Percentiles rank a stretch among this genome's conserved stretches.
phyloP scores from a whole-genome alignment of 2,797 vertebrate species.

The Emydoidea blandingii region DNA sequence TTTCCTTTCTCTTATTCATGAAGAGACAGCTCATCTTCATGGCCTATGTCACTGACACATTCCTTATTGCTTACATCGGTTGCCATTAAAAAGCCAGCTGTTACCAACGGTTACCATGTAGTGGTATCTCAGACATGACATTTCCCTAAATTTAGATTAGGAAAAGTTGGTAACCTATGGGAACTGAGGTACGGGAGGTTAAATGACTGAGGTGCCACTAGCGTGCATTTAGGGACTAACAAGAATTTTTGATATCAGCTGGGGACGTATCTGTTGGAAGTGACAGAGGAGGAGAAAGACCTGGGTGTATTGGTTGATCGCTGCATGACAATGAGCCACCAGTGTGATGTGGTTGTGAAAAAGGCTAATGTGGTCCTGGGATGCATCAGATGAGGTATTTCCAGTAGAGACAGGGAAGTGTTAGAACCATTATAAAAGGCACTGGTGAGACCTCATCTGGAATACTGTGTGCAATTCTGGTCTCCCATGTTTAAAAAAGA shows the following conservation, averaged over 20 bases:
- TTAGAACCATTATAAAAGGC: not conserved
- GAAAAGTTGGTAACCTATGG: not conserved
- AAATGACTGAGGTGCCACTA: not conserved
- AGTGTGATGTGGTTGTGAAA: not conserved
- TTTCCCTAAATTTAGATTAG: not conserved
- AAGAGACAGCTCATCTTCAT: slow-evolving; percentile 42
- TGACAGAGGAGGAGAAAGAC: not conserved
- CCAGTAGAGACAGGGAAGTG: not conserved
- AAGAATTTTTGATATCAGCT: not conserved
- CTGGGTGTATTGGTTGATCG: not conserved
- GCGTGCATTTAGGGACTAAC: not conserved
- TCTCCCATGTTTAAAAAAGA: not conserved
- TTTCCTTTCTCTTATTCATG: slow-evolving; percentile 55
- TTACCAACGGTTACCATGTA: not conserved
- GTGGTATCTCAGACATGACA: not conserved
- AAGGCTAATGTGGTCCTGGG: not conserved
- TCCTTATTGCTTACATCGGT: slow-evolving; percentile 32
- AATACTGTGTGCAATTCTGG: not conserved
- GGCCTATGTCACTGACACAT: slow-evolving; percentile 33
- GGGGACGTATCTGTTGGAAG: not conserved
- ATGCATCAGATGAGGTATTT: not conserved
- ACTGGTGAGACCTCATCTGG: not conserved
- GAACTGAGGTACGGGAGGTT: not conserved
- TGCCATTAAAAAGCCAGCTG: slow-evolving; percentile 29
- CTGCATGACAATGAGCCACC: not conserved